phyloP scores from a whole-genome alignment of 2,888 invertebrate genomes.

The Oligia latruncula region DNA sequence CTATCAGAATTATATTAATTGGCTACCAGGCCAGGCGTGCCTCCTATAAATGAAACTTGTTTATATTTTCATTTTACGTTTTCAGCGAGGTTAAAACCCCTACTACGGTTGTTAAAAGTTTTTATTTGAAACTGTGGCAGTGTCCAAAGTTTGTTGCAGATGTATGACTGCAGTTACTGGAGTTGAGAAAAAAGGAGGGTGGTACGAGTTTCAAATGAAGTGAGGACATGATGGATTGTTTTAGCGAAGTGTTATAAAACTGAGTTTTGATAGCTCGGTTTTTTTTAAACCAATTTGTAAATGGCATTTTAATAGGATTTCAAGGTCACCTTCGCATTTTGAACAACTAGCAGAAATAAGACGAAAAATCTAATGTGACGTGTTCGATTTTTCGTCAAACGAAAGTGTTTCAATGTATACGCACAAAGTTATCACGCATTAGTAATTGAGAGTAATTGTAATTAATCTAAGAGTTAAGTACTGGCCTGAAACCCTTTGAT shows the following conservation, averaged over 20 bases:
- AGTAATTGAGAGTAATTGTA: not conserved
- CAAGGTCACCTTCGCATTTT: not conserved
- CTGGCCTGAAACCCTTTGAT: not conserved
- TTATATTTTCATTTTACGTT: conserved; percentile 68
- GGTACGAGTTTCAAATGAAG: not conserved
- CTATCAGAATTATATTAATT: conserved; percentile 79
- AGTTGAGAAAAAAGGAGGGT: not conserved
- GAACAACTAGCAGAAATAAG: too few relatives aligned
- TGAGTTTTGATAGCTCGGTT: too few relatives aligned
- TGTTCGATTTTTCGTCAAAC: not conserved
- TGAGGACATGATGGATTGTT: not conserved
- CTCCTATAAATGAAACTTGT: conserved; percentile 67
- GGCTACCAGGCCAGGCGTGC: conserved; percentile 55
- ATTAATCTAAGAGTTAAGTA: not conserved
- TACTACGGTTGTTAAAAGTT: conserved; percentile 55
- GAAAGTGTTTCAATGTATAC: not conserved
- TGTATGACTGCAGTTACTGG: conserved; percentile 6
- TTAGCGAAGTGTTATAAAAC: not conserved
- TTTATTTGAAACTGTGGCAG: conserved; percentile 31
- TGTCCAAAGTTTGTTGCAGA: conserved; percentile 7
- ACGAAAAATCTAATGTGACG: not conserved
- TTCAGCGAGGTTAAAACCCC: conserved; percentile 16
- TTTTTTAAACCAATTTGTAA: not conserved
- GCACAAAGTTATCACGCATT: not conserved
- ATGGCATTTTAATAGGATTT: not conserved